Evolutionary conservation across 2,888 invertebrate genomes (phyloP).

Genomic region (Neoascia interrupta): DNA sequence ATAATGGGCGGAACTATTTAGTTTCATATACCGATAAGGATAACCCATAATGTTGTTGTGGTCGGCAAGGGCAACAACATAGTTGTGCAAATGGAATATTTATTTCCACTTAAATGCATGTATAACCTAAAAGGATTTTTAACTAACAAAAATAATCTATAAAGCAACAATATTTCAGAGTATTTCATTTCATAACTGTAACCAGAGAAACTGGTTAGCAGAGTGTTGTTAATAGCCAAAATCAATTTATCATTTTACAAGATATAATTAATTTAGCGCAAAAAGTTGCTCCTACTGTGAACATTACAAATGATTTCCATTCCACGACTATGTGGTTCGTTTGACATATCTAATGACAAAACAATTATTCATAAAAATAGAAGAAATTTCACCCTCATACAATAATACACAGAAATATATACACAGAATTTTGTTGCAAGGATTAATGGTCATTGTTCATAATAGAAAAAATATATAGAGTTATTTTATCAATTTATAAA

Average conservation of each 20-base stretch:
- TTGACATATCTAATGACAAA: slow-evolving; percentile 16
- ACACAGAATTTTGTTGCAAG: not conserved
- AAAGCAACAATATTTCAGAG: too few relatives aligned
- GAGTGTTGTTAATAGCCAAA: too few relatives aligned
- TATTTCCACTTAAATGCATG: too few relatives aligned
- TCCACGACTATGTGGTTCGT: slow-evolving; percentile 2
- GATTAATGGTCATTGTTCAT: not conserved
- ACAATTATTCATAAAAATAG: not conserved
- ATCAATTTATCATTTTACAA: not conserved
- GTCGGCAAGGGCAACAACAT: too few relatives aligned
- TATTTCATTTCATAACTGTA: too few relatives aligned
- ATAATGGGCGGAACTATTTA: too few relatives aligned
- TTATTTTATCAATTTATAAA: slow-evolving; percentile 23
- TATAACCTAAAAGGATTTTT: too few relatives aligned
- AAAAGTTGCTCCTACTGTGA: not conserved
- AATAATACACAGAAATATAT: not conserved
- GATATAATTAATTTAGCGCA: slow-evolving; percentile 10
- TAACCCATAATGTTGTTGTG: too few relatives aligned
- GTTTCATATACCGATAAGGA: too few relatives aligned
- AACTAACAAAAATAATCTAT: too few relatives aligned
- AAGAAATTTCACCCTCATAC: not conserved
- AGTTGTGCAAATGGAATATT: too few relatives aligned
- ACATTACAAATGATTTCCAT: slow-evolving; percentile 5
- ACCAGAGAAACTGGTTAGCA: too few relatives aligned
- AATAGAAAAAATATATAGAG: slow-evolving; percentile 9